phyloP scores from a whole-genome alignment of 2,888 invertebrate genomes.

The Ametastegia equiseti region DNA sequence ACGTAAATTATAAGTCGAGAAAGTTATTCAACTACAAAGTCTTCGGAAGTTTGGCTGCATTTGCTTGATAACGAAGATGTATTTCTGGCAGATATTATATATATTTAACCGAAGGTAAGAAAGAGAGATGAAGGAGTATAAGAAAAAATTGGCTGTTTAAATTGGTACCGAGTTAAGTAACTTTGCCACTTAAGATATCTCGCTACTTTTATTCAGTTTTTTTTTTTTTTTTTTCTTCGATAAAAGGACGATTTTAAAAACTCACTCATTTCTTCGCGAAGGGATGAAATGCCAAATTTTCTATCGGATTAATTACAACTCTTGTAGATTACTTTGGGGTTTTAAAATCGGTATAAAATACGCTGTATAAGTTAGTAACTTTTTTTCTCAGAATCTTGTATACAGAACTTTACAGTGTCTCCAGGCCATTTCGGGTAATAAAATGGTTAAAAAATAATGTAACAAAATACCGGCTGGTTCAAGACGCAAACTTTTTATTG shows the following conservation, averaged over 20 bases:
- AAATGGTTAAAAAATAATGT: not conserved
- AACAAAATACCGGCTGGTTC: not conserved
- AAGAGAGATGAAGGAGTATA: not conserved
- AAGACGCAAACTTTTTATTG: not conserved
- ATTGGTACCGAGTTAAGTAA: constrained; percentile 1
- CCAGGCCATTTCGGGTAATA: not conserved
- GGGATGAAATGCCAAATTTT: too few relatives aligned
- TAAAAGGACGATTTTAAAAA: not conserved
- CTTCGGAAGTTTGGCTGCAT: not conserved
- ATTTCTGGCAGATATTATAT: not conserved
- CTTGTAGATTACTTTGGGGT: too few relatives aligned
- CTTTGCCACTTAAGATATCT: constrained; percentile 1
- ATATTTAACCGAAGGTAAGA: too few relatives aligned
- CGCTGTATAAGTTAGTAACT: too few relatives aligned
- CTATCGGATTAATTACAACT: too few relatives aligned
- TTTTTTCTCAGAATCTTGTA: too few relatives aligned
- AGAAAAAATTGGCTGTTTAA: not conserved
- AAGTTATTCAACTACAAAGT: not conserved
- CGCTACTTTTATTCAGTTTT: not conserved
- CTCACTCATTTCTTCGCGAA: not conserved
- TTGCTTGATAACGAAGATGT: not conserved
- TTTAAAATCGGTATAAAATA: too few relatives aligned
- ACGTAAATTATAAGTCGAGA: not conserved
- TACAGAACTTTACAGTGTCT: too few relatives aligned
- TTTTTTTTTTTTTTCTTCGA: not conserved